Evolutionary conservation across 2,888 invertebrate genomes (phyloP).

Genomic region (Micoletzkya japonica): DNA sequence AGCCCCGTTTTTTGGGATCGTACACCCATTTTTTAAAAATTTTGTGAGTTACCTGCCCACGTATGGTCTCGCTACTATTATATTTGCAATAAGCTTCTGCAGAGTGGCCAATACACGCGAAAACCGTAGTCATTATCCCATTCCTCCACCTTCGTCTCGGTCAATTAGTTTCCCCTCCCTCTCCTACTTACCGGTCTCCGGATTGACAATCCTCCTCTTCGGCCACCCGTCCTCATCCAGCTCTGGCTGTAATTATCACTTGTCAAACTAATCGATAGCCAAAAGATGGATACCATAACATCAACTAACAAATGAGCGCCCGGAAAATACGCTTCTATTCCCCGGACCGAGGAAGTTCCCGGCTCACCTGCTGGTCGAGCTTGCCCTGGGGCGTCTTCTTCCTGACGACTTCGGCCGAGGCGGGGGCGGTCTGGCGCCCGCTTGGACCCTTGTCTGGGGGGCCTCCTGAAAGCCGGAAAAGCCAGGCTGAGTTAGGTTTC

Average conservation of each 20-base stretch:
- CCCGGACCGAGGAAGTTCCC: too few species aligned
- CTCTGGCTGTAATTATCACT: constrained; percentile 25
- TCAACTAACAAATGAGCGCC: too few species aligned
- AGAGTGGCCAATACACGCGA: too few species aligned
- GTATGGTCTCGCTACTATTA: too few species aligned
- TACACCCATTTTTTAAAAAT: too few species aligned
- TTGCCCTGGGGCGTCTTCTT: constrained; percentile 50
- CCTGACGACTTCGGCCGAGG: constrained; percentile 33
- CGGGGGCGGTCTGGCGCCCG: constrained; percentile 17
- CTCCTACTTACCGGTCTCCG: constrained; percentile 29
- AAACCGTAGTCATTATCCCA: too few species aligned
- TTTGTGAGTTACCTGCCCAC: too few species aligned
- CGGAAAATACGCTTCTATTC: too few species aligned
- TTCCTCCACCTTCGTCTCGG: too few species aligned
- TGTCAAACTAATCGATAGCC: neutral
- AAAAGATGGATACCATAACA: too few species aligned
- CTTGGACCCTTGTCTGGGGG: constrained; percentile 1
- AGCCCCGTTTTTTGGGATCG: too few species aligned
- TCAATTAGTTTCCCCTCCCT: neutral
- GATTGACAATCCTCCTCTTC: constrained; percentile 32
- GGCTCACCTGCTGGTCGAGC: constrained; percentile 32
- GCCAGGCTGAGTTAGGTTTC: neutral
- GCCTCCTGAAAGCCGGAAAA: neutral
- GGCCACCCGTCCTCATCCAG: constrained; percentile 31
- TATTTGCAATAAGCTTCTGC: too few species aligned